phyloP scores from a whole-genome alignment of 2,888 invertebrate genomes.

The Aspidiotus rigidus region DNA sequence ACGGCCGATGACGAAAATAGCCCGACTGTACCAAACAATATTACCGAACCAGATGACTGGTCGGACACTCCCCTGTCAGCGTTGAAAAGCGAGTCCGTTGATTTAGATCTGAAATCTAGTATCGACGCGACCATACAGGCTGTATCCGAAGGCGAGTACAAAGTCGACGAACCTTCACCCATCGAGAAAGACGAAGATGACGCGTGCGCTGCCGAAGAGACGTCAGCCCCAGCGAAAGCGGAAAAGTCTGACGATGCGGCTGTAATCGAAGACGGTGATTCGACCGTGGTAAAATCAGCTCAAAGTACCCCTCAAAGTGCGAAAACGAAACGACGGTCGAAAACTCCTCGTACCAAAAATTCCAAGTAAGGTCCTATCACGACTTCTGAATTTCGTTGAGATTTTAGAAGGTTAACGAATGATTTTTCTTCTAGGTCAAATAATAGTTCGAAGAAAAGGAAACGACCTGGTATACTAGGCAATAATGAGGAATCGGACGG shows the following conservation, averaged over 20 bases:
- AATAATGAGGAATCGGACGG: constrained; percentile 32
- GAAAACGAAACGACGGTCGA: constrained; percentile 22
- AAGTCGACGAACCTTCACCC: constrained; percentile 3
- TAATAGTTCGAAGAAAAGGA: constrained; percentile 23
- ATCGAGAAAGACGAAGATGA: constrained; percentile 6
- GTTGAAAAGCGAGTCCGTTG: constrained; percentile 23
- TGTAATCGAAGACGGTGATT: constrained; percentile 9
- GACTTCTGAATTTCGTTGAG: not conserved
- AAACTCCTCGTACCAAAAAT: constrained; percentile 13
- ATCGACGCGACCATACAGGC: not conserved
- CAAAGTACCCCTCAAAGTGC: constrained; percentile 23
- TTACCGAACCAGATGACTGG: constrained; percentile 23
- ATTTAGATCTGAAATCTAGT: constrained; percentile 16
- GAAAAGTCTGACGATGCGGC: constrained; percentile 19
- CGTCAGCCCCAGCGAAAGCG: constrained; percentile 11
- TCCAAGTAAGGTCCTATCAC: constrained; percentile 20
- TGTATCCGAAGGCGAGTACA: constrained; percentile 1
- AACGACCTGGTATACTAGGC: constrained; percentile 23
- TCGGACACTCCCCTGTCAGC: constrained; percentile 26
- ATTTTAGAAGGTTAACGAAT: not conserved
- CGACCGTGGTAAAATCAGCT: constrained; percentile 9
- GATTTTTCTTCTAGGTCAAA: not conserved
- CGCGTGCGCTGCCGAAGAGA: not conserved
- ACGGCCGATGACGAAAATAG: not conserved
- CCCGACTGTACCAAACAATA: not conserved